Conservation (phyloP, 2,888 invertebrate species). For the Gandaritis pyraliata region DNA sequence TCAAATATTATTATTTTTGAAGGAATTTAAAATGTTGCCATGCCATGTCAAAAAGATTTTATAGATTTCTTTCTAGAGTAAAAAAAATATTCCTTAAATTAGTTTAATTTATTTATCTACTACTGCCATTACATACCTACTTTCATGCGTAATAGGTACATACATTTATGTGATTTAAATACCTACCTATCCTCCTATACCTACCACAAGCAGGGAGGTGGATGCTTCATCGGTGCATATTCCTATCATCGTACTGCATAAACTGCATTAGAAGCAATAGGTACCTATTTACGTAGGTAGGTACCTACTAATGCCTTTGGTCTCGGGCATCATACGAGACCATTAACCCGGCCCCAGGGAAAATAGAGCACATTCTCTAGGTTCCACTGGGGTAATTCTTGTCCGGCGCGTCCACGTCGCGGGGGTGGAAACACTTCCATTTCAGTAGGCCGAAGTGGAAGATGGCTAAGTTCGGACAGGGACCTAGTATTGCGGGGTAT, state of each 20-base stretch:
- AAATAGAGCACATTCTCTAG: background rate
- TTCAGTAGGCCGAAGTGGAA: background rate
- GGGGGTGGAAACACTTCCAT: background rate
- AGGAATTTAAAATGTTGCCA: slow-evolving; percentile 38
- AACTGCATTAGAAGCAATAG: no score
- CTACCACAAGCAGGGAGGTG: no score
- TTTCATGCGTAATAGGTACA: no score
- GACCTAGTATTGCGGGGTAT: background rate
- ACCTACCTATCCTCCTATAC: no score
- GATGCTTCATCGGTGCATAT: no score
- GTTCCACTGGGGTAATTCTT: background rate
- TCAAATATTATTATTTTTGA: slow-evolving; percentile 37
- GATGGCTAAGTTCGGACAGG: background rate
- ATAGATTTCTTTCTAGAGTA: background rate
- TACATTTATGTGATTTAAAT: no score
- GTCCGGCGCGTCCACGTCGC: background rate
- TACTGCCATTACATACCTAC: no score
- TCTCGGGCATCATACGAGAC: background rate
- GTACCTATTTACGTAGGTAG: no score
- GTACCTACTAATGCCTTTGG: background rate
- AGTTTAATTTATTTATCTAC: no score
- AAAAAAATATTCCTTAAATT: no score
- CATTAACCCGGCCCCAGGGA: background rate
- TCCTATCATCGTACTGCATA: no score
- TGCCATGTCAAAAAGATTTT: slow-evolving; percentile 10